Percentiles rank a stretch among this genome's conserved stretches.
phyloP scores from a whole-genome alignment of 2,797 vertebrate species.

The Hapalemur alaotrensis region DNA sequence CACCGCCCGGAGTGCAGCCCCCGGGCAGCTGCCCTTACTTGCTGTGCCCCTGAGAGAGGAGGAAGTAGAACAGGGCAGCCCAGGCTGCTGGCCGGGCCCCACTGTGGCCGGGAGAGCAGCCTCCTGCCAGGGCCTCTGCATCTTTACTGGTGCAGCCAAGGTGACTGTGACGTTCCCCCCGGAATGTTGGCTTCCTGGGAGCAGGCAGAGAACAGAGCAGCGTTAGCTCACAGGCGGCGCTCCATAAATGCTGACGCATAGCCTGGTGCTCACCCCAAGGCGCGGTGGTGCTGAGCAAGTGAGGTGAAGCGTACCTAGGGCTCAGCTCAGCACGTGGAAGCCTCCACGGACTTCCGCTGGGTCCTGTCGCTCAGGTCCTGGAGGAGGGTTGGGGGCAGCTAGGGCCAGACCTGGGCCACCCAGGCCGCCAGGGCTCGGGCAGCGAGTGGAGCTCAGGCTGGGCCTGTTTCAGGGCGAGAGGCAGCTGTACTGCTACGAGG shows the following conservation, averaged over 20 bases:
- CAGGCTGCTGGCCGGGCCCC: background rate
- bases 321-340: background rate
- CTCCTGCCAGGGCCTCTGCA: background rate
- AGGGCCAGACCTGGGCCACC: background rate
- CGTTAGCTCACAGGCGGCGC: background rate
- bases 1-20: background rate
- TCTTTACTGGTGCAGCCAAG: background rate
- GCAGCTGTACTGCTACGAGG: conserved; percentile 92
- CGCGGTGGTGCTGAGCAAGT: background rate
- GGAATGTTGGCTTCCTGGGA: background rate
- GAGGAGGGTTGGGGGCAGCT: fast-evolving
- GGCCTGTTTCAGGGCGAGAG: conserved; percentile 89
- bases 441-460: fast-evolving
- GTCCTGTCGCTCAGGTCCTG: background rate
- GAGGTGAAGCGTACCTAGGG: background rate
- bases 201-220: background rate
- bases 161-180: background rate
- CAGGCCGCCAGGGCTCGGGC: background rate
- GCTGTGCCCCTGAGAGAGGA: background rate
- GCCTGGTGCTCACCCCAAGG: background rate
- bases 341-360: background rate
- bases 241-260: background rate
- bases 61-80: background rate
- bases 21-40: background rate
- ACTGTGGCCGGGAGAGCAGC: background rate